Conservation (phyloP, 1,140 invertebrate species). For the Lycorma delicatula region DNA sequence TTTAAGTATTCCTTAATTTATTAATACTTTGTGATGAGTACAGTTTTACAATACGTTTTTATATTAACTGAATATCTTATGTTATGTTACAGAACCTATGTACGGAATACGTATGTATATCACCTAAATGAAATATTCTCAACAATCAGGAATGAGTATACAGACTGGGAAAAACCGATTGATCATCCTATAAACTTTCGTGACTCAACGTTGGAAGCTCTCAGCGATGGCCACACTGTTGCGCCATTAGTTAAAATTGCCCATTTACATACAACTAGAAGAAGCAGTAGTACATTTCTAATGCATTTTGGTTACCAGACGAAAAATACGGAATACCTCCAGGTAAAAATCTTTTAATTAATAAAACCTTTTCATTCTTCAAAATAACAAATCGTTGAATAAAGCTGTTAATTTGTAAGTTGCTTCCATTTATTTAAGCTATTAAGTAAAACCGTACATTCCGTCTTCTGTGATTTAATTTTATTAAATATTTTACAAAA, state of each 20-base stretch:
- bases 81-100: slow-evolving; percentile 59
- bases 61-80: no score
- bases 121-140: slow-evolving; percentile 95
- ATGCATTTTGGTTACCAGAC: slow-evolving; percentile 82
- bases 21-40: no score
- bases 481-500: no score
- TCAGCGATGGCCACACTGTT: slow-evolving; percentile 86
- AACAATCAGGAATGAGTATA: slow-evolving; percentile 92
- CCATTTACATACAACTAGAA: slow-evolving; percentile 43
- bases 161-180: slow-evolving; percentile 87
- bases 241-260: slow-evolving; percentile 74
- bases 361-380: no score
- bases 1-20: no score
- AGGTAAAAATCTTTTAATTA: no score
- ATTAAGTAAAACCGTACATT: no score
- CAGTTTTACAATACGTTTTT: no score
- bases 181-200: slow-evolving; percentile 84
- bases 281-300: slow-evolving; percentile 69
- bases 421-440: no score
- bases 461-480: no score
- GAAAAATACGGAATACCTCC: slow-evolving; percentile 79
- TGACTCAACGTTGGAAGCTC: slow-evolving; percentile 80
- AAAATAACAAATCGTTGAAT: no score
- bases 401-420: no score
- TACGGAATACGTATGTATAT: slow-evolving; percentile 85